Percentiles rank a stretch among this genome's conserved stretches.
These are phyloP conservation scores for Philhelius pedissequus DNA, from an alignment of 2,888 invertebrate species.

Conservation along the genomic window DNA sequence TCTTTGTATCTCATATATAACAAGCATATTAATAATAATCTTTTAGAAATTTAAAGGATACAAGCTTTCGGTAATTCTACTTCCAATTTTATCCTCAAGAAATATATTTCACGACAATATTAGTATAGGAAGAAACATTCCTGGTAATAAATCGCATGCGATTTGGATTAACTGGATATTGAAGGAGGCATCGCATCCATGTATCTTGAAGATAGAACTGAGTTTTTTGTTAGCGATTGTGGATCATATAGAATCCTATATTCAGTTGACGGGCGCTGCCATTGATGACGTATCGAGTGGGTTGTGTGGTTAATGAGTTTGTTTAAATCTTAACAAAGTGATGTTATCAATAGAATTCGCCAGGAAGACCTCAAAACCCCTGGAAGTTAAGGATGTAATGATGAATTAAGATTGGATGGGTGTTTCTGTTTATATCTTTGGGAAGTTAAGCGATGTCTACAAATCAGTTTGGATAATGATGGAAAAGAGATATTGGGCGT, in stretches of 20 bases:
- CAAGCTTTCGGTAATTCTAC: slow-evolving; percentile 9
- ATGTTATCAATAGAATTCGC: not conserved
- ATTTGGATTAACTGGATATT: not conserved
- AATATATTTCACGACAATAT: not conserved
- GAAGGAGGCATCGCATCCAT: not conserved
- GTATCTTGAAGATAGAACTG: not conserved
- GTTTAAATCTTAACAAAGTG: slow-evolving; percentile 19
- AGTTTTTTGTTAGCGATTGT: not conserved
- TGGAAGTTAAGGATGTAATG: not conserved
- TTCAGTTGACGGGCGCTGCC: no score
- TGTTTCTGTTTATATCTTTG: not conserved
- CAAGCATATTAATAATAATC: slow-evolving; percentile 44
- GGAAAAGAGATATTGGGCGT: not conserved
- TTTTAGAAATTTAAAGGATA: not conserved
- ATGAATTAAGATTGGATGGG: slow-evolving; percentile 12
- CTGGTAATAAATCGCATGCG: not conserved
- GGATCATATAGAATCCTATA: not conserved
- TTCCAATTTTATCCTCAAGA: not conserved
- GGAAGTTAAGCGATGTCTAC: slow-evolving; percentile 13
- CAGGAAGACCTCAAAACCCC: not conserved
- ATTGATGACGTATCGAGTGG: not conserved
- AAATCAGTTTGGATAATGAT: not conserved
- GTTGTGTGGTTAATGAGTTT: slow-evolving; percentile 14
- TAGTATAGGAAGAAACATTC: not conserved
- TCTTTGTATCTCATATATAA: not conserved